Conservation (phyloP, 2,888 invertebrate genomes). For the Lamellibrachia columna region DNA sequence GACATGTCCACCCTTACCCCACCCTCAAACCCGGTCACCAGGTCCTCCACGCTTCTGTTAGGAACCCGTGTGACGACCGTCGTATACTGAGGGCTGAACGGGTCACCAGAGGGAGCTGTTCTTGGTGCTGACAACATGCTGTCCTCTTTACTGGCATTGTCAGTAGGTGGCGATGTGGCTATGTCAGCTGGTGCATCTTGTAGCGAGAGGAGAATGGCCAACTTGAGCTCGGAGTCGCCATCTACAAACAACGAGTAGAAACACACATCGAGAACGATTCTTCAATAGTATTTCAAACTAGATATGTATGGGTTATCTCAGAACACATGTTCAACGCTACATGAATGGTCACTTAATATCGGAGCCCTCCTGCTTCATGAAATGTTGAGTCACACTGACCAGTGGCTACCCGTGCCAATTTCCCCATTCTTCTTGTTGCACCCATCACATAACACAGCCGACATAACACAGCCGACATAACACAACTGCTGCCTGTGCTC, state of each 20-base stretch:
- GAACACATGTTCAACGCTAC: too few relatives aligned
- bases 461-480: too few relatives aligned
- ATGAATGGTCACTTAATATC: too few relatives aligned
- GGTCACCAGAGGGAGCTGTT: neutral
- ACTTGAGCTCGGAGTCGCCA: slow-evolving; percentile 44
- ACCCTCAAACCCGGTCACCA: slow-evolving; percentile 3
- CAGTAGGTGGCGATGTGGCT: neutral
- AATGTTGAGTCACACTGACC: too few relatives aligned
- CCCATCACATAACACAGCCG: too few relatives aligned
- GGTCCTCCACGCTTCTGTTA: slow-evolving; percentile 58
- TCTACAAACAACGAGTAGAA: slow-evolving; percentile 34
- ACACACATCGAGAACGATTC: neutral
- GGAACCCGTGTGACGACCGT: slow-evolving; percentile 55
- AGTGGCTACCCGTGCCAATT: too few relatives aligned
- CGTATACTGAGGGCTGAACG: slow-evolving; percentile 40
- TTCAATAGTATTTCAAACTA: too few relatives aligned
- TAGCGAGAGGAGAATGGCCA: slow-evolving; percentile 70
- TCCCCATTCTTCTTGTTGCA: too few relatives aligned
- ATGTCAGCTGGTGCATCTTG: slow-evolving; percentile 60
- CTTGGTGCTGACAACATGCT: neutral
- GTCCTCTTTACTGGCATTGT: neutral
- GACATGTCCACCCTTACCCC: neutral
- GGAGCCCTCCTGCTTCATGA: too few relatives aligned
- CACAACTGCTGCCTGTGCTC: too few relatives aligned
- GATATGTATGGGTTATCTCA: too few relatives aligned